Conservation (phyloP, 2,888 invertebrate species). For the Mythimna lalbum region DNA sequence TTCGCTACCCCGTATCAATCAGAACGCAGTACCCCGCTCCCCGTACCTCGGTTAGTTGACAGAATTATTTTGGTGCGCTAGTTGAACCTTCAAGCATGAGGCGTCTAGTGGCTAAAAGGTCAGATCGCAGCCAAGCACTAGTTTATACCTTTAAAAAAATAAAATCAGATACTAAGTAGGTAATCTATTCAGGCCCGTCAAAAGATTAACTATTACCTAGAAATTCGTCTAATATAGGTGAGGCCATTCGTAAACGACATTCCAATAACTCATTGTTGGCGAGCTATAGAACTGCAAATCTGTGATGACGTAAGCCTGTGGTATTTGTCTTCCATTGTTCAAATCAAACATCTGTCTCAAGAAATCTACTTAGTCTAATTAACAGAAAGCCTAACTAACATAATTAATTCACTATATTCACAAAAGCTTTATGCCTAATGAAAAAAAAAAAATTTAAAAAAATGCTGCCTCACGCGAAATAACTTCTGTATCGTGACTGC, state of each 20-base stretch:
- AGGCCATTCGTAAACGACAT: constrained; percentile 3
- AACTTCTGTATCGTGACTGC: too few relatives aligned
- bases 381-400: background rate
- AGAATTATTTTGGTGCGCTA: too few relatives aligned
- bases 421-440: background rate
- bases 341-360: background rate
- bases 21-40: too few relatives aligned
- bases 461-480: too few relatives aligned
- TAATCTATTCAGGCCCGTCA: background rate
- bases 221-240: background rate
- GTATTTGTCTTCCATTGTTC: background rate
- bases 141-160: background rate
- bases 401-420: background rate
- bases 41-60: too few relatives aligned
- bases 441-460: too few relatives aligned
- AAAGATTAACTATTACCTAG: constrained; percentile 9
- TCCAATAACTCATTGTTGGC: background rate
- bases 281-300: background rate
- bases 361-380: background rate
- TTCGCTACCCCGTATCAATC: too few relatives aligned
- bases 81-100: too few relatives aligned
- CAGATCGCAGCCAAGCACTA: too few relatives aligned
- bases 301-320: background rate
- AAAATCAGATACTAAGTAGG: background rate
- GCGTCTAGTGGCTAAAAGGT: too few relatives aligned